Conservation (phyloP, 2,113 vertebrate species). For the Polyodon spathula region DNA sequence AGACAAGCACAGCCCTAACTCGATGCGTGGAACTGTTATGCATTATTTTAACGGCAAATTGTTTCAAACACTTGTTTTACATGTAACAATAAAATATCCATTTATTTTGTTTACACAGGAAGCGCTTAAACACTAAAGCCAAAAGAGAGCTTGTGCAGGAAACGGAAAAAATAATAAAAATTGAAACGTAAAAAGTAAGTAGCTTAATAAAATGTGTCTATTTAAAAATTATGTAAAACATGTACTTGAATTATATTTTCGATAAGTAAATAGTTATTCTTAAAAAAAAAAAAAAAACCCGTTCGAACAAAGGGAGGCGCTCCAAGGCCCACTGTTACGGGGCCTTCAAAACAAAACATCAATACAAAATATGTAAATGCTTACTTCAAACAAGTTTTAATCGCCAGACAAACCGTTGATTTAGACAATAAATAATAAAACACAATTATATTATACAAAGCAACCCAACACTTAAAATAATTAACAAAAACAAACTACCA, state of each 20-base stretch:
- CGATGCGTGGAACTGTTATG: too few species aligned
- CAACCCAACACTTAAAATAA: neutral
- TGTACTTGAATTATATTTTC: neutral
- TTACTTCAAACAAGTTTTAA: neutral
- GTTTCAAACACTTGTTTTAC: too few species aligned
- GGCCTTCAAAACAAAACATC: conserved; percentile 15
- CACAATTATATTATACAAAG: neutral
- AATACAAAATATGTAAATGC: neutral
- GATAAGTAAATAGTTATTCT: neutral
- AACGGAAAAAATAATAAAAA: conserved; percentile 13
- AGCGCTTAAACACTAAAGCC: neutral
- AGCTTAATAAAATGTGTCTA: neutral
- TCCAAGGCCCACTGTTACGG: neutral
- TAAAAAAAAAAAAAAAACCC: neutral
- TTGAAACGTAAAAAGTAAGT: neutral
- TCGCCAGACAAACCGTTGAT: neutral
- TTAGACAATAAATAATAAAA: neutral
- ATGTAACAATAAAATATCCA: too few species aligned
- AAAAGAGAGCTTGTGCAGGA: conserved; percentile 12
- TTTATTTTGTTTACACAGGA: too few species aligned
- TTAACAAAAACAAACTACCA: conserved; percentile 21
- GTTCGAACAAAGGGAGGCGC: conserved; percentile 15
- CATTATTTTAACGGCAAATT: too few species aligned
- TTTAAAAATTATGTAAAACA: neutral
- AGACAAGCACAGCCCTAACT: too few species aligned